Base-by-base conservation (phyloP, 2,888 invertebrate species). In the Mycalesis mineus region DNA sequence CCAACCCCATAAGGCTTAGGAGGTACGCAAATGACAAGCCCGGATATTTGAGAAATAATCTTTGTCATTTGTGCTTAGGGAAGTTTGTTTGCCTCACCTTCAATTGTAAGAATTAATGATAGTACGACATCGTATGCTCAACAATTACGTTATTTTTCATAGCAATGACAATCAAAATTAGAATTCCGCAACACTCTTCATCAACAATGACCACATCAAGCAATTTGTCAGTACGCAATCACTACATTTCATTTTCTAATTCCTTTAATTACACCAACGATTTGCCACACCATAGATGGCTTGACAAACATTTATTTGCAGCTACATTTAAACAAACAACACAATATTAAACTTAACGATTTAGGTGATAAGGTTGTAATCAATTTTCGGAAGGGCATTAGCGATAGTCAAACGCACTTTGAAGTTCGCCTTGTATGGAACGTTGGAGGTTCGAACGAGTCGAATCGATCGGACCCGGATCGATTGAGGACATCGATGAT, bases 401-500 rank as follows among this genome's bases (percentile, higher is more conserved):
- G 1, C 8, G 13, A 37, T 14, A 17, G 55, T 28, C 33, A 33
- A 31, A 15, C 9, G 15, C 28, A n/a, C 45, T 36, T 14, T 49
- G 7, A 28, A 28, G 47, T 57, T 29, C 42, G 41, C 54, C 31
- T 58, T 56, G 40, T 50, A 48, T 31, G 53, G 52, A 56, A 67
- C 67, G 57, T 60, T 33, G 51, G 58, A 47, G 53, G 76, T 73
- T 69, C 73, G 73, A n/a, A 44, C 53, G 53, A 37, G 44, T 74
- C 75, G 69, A 80, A 80, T 80, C 80, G 84, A 84, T 84, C 70
- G 68, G 73, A 70, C 72, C 72, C 73, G 71, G 72, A 73, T 78
- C 77, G 73, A 80, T 78, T 74, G 77, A 69, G 80, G 80, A 79
- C 81, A 74, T 69, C 70, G 78, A 76, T 82, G 80, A 78, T 73